Percentiles rank a stretch among this genome's conserved stretches.
These are phyloP conservation scores for Sander lucioperca DNA, from an alignment of 2,113 vertebrate species.

Conservation along the genomic window DNA sequence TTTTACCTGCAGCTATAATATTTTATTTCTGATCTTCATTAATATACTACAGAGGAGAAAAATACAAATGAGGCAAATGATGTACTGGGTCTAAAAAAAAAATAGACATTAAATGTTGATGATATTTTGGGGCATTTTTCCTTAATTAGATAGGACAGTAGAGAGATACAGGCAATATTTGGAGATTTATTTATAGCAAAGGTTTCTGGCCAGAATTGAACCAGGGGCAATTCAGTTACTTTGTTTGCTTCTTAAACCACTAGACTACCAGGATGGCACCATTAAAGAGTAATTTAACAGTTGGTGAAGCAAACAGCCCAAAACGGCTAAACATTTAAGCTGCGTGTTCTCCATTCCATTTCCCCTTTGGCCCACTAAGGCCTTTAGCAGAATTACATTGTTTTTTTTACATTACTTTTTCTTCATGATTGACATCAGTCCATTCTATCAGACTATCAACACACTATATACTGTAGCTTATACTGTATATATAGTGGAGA, in stretches of 20 bases:
- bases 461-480: neutral
- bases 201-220: neutral
- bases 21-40: neutral
- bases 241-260: neutral
- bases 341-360: neutral
- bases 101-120: too few relatives aligned
- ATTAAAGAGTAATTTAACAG: constrained; percentile 24
- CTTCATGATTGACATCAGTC: neutral
- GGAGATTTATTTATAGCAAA: neutral
- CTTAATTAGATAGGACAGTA: neutral
- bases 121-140: too few relatives aligned
- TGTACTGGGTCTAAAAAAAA: too few relatives aligned
- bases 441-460: constrained; percentile 2
- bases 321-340: constrained; percentile 2
- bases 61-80: too few relatives aligned
- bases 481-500: neutral
- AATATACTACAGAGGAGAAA: neutral
- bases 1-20: neutral
- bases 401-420: neutral
- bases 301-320: constrained; percentile 17
- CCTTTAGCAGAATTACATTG: neutral
- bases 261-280: neutral
- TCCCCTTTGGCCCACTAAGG: neutral
- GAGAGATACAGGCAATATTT: neutral
- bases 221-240: neutral